These are phyloP conservation scores for Emydura subglobosa DNA, from an alignment of 2,113 vertebrate species.

Conservation along the genomic window DNA sequence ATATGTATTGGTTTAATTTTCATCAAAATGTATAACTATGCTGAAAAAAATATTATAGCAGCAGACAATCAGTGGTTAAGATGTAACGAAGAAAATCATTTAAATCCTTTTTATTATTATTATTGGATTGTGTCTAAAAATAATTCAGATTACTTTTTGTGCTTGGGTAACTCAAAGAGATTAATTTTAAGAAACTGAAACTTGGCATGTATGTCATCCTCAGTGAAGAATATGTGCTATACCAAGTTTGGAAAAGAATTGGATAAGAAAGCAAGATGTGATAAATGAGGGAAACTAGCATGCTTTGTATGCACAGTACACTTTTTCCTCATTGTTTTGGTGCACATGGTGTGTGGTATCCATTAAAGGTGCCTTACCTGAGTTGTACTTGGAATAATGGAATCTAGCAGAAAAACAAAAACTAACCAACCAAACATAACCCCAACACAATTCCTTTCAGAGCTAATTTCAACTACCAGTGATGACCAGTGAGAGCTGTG, in stretches of 20 bases:
- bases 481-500: not conserved
- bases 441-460: not conserved
- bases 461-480: not conserved
- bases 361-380: not conserved
- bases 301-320: not conserved
- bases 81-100: accelerated
- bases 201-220: accelerated
- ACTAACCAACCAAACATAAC: not conserved
- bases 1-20: not conserved
- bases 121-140: not conserved
- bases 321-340: not conserved
- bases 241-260: accelerated
- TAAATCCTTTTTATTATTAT: not conserved
- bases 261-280: accelerated
- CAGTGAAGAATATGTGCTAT: not conserved
- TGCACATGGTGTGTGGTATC: not conserved
- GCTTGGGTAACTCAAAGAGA: not conserved
- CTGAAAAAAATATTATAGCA: not conserved
- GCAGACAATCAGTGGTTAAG: not conserved
- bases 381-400: not conserved
- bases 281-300: not conserved
- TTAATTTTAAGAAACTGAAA: not conserved
- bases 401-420: not conserved
- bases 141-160: accelerated
- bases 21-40: not conserved